Percentiles rank a stretch among this genome's conserved stretches.
phyloP scores from a whole-genome alignment of 2,113 vertebrate species.

The Callocephalon fimbriatum region DNA sequence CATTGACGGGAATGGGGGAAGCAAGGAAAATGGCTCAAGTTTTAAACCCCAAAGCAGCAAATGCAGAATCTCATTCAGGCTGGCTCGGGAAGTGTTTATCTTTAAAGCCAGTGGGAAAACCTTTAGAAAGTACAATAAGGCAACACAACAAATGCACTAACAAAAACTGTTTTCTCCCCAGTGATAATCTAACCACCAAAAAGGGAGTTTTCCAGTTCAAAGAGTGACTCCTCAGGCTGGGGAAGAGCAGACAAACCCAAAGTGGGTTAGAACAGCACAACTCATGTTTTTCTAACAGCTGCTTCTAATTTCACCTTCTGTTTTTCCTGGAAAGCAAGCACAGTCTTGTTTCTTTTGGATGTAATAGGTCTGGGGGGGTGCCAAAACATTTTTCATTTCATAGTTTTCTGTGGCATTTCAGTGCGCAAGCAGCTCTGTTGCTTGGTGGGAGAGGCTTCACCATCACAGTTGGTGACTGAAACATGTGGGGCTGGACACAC shows the following conservation, averaged over 20 bases:
- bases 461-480: fast-evolving
- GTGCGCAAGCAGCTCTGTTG: fast-evolving
- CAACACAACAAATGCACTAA: not conserved
- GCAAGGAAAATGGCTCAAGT: not conserved
- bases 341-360: constrained; percentile 5
- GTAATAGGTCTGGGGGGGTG: not conserved
- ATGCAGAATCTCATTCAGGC: not conserved
- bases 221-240: not conserved
- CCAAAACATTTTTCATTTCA: not conserved
- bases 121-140: not conserved
- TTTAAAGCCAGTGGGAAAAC: not conserved
- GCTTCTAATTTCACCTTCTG: constrained; percentile 26
- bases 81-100: not conserved
- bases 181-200: not conserved
- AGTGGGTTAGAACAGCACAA: not conserved
- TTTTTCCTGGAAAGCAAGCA: constrained; percentile 32
- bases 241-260: not conserved
- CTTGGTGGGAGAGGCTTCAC: not conserved
- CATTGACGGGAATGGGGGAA: not conserved
- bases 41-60: not conserved
- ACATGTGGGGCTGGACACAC: fast-evolving
- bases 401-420: not conserved
- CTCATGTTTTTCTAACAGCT: not conserved
- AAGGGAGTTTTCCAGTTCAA: not conserved
- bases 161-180: not conserved